Evolutionary conservation across 1,140 invertebrate species (phyloP).

Genomic region (Rhagoletis pomonella): DNA sequence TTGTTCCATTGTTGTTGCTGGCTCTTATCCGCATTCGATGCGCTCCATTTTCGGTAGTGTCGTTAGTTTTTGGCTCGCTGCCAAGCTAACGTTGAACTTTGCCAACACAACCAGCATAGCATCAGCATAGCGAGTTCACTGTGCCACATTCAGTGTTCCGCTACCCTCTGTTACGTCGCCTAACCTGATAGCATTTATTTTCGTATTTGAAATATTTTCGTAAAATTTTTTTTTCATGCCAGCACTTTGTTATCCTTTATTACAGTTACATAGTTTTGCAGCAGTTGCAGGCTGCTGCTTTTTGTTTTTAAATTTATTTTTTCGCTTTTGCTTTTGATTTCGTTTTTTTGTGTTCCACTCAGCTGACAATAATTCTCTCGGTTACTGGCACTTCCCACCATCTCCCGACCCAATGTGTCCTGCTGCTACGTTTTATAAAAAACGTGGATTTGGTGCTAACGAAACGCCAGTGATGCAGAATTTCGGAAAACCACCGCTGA

Average conservation of each 20-base stretch:
- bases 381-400: neutral
- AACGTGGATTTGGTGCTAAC: constrained; percentile 21
- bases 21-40: constrained; percentile 40
- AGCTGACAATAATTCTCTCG: constrained; percentile 33
- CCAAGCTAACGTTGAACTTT: neutral
- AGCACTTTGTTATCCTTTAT: constrained; percentile 46
- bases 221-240: neutral
- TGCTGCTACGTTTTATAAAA: constrained; percentile 19
- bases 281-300: neutral
- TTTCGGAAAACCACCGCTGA: neutral
- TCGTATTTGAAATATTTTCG: constrained; percentile 35
- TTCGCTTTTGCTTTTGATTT: neutral
- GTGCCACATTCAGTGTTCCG: constrained; percentile 3
- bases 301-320: neutral
- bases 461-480: constrained; percentile 20
- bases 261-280: constrained; percentile 45
- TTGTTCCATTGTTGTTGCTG: neutral
- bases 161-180: neutral
- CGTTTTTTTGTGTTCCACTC: neutral
- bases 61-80: constrained; percentile 40
- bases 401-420: neutral
- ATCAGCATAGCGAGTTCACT: constrained; percentile 14
- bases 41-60: constrained; percentile 28
- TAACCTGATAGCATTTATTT: neutral
- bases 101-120: neutral